phyloP scores from a whole-genome alignment of 2,888 invertebrate genomes.

The Heliconius ismenius region DNA sequence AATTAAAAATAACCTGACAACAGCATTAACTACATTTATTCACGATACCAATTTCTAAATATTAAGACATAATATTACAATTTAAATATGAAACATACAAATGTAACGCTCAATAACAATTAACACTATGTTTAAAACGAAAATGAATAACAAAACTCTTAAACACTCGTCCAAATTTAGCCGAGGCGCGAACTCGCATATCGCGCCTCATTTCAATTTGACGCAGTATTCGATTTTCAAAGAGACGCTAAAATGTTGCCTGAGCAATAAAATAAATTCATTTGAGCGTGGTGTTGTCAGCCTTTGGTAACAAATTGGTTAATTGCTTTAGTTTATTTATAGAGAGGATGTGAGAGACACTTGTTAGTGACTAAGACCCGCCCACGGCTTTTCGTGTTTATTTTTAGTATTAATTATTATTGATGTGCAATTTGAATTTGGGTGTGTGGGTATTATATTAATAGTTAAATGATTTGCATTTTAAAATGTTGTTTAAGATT shows the following conservation, averaged over 20 bases:
- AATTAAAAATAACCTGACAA: no score
- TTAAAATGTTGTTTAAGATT: neutral
- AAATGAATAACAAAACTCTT: neutral
- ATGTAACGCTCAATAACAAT: neutral
- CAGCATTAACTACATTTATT: no score
- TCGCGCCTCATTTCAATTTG: conserved; percentile 70
- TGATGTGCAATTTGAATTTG: conserved; percentile 12
- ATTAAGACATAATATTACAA: neutral
- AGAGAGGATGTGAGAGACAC: conserved; percentile 44
- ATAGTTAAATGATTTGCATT: neutral
- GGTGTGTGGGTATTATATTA: neutral
- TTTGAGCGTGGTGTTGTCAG: conserved; percentile 67
- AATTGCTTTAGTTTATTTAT: conserved; percentile 64
- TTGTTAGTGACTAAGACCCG: conserved; percentile 45
- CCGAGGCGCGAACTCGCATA: conserved; percentile 67
- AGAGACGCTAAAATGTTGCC: conserved; percentile 76
- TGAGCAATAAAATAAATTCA: conserved; percentile 67
- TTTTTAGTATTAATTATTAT: conserved; percentile 28
- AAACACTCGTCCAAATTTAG: conserved; percentile 60
- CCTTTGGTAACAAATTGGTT: conserved; percentile 74
- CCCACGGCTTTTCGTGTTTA: conserved; percentile 41
- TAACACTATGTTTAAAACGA: conserved; percentile 1
- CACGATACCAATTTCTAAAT: no score
- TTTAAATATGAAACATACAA: neutral
- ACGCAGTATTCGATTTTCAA: conserved; percentile 74